These are phyloP conservation scores for Sweltsa coloradensis DNA, from an alignment of 1,140 invertebrate genomes.

Conservation along the genomic window DNA sequence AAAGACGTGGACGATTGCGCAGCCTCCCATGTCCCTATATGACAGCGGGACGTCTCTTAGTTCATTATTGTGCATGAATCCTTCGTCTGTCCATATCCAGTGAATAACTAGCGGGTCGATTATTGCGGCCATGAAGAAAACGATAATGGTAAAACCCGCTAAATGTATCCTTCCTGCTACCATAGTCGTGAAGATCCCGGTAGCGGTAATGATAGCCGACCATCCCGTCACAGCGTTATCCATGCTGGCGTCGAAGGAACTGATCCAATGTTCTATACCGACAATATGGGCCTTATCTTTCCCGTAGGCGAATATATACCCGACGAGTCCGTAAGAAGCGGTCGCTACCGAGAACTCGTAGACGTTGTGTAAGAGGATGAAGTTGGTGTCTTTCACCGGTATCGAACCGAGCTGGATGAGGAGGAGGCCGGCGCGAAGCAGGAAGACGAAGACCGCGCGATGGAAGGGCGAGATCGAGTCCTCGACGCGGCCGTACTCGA, in stretches of 20 bases:
- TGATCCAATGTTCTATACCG: not conserved
- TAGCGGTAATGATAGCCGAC: not conserved
- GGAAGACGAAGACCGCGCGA: no score
- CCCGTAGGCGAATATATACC: not conserved
- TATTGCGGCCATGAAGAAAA: not conserved
- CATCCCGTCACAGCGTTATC: not conserved
- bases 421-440: constrained; percentile 3
- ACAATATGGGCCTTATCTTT: not conserved
- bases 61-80: not conserved
- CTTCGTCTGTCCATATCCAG: not conserved
- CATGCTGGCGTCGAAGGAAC: not conserved
- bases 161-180: not conserved
- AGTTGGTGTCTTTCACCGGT: not conserved
- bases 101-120: not conserved
- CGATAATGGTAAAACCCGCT: not conserved
- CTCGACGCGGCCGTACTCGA: no score
- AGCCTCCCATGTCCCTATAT: constrained; percentile 4
- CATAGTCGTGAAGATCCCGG: constrained; percentile 3
- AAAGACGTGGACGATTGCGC: not conserved
- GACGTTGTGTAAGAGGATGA: constrained; percentile 1
- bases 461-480: no score
- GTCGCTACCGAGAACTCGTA: not conserved
- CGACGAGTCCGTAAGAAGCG: not conserved
- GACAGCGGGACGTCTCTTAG: not conserved
- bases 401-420: constrained; percentile 4